These are phyloP conservation scores for Yoshiicerus persimilis DNA, from an alignment of 1,140 invertebrate genomes.

Conservation along the genomic window DNA sequence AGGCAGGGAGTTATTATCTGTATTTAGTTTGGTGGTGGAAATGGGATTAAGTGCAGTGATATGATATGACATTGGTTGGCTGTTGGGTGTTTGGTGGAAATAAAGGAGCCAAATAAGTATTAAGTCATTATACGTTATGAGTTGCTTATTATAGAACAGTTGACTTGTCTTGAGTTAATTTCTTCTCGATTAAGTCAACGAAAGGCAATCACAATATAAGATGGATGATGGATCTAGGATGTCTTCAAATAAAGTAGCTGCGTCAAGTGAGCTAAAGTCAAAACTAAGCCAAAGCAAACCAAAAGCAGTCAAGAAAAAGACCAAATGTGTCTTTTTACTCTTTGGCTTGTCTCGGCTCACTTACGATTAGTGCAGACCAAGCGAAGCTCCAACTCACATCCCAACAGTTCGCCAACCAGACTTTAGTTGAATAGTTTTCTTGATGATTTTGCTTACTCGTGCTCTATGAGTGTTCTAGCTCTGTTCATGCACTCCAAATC, in stretches of 20 bases:
- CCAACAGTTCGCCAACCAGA: background rate
- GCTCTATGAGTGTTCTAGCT: background rate
- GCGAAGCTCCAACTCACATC: background rate
- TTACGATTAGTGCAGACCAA: background rate
- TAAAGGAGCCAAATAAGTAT: background rate
- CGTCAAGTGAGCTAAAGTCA: background rate
- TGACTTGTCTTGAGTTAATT: constrained; percentile 17
- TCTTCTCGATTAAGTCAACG: constrained; percentile 36
- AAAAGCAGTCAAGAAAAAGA: background rate
- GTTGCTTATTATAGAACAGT: background rate
- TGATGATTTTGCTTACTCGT: background rate
- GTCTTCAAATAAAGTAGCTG: constrained; percentile 8
- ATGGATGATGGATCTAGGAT: constrained; percentile 27
- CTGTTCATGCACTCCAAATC: background rate
- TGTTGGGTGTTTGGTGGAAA: background rate
- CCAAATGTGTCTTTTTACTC: constrained; percentile 12
- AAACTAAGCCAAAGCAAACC: background rate
- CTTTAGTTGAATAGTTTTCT: constrained; percentile 1
- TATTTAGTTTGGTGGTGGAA: background rate
- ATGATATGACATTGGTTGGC: background rate
- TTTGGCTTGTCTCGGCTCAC: constrained; percentile 14
- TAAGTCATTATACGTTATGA: background rate
- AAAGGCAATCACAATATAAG: constrained; percentile 30
- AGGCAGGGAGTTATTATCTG: background rate
- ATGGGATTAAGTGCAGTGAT: background rate